Base-by-base conservation (phyloP, 2,797 vertebrate genomes). In the Peromyscus melanophrys region DNA sequence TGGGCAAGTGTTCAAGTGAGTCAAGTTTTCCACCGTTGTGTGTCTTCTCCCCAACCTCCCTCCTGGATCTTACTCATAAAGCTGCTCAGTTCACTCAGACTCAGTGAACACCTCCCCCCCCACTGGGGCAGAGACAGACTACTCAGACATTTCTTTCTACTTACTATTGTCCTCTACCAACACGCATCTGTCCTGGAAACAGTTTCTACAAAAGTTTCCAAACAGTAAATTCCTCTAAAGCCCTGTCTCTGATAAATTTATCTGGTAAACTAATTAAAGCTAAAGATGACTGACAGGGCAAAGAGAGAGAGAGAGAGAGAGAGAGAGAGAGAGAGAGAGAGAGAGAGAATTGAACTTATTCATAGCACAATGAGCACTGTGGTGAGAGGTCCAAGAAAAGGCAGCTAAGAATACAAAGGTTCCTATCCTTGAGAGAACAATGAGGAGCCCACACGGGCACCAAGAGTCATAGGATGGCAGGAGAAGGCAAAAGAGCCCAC, bases 1-100 rank as follows among this genome's bases (percentile, higher is more conserved):
- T 40, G 90, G 65, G 82, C 69, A 95, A 83, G 67, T 59, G 95
- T 89, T 92, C 84, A 95, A 92, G 49, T 95, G 93, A 94, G 83
- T 93, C 16, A 96, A 71, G 49, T 93, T 97, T 98, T 97, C 96
- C 95, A 95, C 43, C 81, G 29, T 63, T 95, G 11, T 19, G 27
- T 55, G 76, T 86, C 29, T 89, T 78, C 61, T 92, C 40, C 82
- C 63, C 37, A 85, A 40, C n/a, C 61, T 82, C 14, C 43, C n/a
- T 93, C 77, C 59, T 71, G 63, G 11, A 77, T 96, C 93, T 96
- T 92, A 89, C 49, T 95, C 95, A 82, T 37, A 40, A 84, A 94
- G 46, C 73, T 92, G 37, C 55, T 94, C 34, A 4, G 4, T 0
- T 17, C 25, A 83, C 0, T 89, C 76, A 71, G 57, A 21, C 61